phyloP scores from a whole-genome alignment of 2,888 invertebrate genomes.

The Ariolimax columbianus region DNA sequence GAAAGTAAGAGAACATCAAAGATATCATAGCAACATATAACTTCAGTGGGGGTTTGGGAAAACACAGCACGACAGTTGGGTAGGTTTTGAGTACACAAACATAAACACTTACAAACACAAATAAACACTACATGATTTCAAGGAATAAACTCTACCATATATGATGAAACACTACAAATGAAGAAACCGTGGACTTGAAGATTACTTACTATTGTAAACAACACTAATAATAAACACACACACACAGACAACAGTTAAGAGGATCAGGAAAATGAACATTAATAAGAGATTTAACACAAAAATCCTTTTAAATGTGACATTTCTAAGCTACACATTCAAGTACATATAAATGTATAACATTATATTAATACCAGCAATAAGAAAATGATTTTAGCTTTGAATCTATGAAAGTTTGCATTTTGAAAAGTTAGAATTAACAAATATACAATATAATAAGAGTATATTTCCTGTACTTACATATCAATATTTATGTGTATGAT shows the following conservation, averaged over 20 bases:
- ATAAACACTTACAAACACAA: conserved; percentile 12
- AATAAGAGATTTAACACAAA: background rate
- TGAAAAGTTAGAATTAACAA: too few relatives aligned
- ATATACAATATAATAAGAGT: too few relatives aligned
- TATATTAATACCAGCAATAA: too few relatives aligned
- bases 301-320: too few relatives aligned
- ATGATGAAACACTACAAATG: background rate
- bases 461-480: too few relatives aligned
- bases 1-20: background rate
- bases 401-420: too few relatives aligned
- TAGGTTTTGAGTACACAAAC: background rate
- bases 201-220: background rate
- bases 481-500: too few relatives aligned
- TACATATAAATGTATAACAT: too few relatives aligned
- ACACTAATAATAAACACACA: too few relatives aligned
- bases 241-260: background rate
- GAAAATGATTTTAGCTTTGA: too few relatives aligned
- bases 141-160: background rate
- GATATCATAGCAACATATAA: conserved; percentile 1
- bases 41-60: background rate
- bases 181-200: background rate
- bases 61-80: background rate
- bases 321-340: too few relatives aligned
- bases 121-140: background rate
- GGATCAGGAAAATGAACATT: background rate